A percentile compares a stretch with the other conserved stretches of the same genome.
These are phyloP conservation scores for Dromococcyx pavoninus DNA, from an alignment of 2,797 vertebrate genomes.

Conservation along the genomic window DNA sequence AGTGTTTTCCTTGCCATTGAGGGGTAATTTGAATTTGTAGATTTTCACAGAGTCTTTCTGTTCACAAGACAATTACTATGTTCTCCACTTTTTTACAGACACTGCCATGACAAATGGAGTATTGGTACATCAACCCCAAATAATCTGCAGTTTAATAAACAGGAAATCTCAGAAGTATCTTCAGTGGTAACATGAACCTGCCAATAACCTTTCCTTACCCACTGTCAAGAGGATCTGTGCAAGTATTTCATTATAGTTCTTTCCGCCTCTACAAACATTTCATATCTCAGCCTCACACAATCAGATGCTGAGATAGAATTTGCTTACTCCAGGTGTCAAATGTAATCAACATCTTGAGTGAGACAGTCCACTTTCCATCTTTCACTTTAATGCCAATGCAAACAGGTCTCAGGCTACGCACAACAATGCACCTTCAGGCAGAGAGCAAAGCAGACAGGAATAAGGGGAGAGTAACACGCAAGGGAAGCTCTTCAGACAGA, in stretches of 20 bases:
- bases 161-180: not conserved
- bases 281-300: not conserved
- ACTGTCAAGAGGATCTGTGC: not conserved
- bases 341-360: not conserved
- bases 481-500: not conserved
- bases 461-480: not conserved
- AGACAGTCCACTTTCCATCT: not conserved
- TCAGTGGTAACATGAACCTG: not conserved
- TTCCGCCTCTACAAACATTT: not conserved
- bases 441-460: not conserved
- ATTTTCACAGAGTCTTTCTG: not conserved
- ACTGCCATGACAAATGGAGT: not conserved
- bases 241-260: not conserved
- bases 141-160: fast-evolving
- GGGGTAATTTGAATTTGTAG: not conserved
- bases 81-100: not conserved
- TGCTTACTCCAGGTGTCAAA: not conserved
- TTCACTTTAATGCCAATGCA: not conserved
- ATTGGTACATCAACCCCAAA: not conserved
- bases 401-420: not conserved
- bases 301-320: not conserved
- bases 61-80: not conserved
- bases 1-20: not conserved
- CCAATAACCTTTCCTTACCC: not conserved
- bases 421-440: not conserved